Evolutionary conservation across 2,888 invertebrate genomes (phyloP).

Genomic region (Eustalomyia histrio): DNA sequence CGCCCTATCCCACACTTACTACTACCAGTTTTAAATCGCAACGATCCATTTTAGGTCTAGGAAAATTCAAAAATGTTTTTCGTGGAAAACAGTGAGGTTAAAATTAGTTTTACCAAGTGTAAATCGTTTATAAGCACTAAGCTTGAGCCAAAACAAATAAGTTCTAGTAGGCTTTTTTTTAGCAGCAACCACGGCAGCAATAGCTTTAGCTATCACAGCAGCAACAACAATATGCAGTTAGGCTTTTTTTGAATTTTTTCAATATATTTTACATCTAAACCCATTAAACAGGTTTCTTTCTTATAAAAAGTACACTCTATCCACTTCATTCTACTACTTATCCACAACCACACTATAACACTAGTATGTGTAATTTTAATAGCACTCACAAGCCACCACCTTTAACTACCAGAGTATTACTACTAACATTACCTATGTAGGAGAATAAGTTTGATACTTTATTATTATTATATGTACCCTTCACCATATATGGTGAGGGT

Average conservation of each 20-base stretch:
- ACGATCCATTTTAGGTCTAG: too few relatives aligned
- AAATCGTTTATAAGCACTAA: too few relatives aligned
- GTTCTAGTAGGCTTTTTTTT: too few relatives aligned
- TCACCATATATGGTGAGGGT: too few relatives aligned
- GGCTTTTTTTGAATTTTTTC: constrained; percentile 55
- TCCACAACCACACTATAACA: not conserved
- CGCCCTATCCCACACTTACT: too few relatives aligned
- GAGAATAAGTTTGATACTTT: constrained; percentile 7
- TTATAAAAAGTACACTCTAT: not conserved
- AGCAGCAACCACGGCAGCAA: not conserved
- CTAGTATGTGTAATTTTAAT: constrained; percentile 38
- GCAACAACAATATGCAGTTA: constrained; percentile 39
- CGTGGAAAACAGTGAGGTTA: too few relatives aligned
- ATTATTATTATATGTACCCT: too few relatives aligned
- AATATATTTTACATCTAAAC: constrained; percentile 37
- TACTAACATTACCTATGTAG: not conserved
- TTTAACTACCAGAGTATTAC: not conserved
- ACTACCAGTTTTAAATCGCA: too few relatives aligned
- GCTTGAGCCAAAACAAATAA: too few relatives aligned
- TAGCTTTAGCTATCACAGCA: constrained; percentile 3
- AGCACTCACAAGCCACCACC: constrained; percentile 53
- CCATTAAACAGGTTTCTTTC: constrained; percentile 62
- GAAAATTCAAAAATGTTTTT: too few relatives aligned
- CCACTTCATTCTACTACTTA: not conserved
- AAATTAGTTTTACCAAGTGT: too few relatives aligned